Base-by-base conservation (phyloP, 2,888 invertebrate genomes). In the Cheilosia variabilis region DNA sequence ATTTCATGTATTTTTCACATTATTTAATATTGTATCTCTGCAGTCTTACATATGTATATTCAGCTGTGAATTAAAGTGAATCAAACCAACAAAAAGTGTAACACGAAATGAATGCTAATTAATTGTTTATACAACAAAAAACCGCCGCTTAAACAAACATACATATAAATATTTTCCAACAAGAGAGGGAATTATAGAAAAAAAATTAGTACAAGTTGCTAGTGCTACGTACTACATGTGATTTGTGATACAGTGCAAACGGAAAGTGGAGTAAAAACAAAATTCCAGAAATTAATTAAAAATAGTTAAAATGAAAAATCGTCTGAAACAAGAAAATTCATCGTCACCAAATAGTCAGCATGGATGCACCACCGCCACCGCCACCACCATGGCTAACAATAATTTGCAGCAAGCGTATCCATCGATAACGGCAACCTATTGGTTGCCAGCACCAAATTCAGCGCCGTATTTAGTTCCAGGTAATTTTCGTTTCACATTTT, bases 381-480 rank as follows among this genome's bases (percentile, higher is more conserved):
- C 73, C 31, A 68, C 43, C 22, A 89, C 88, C 89, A 90, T 34
- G 53, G 72, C 34, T 6, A 76, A 53, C 41, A 81, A 77, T 60
- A 68, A 58, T 53, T 52, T 87, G 31, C 81, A 87, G 41, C 76
- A 63, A 68, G 88, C 89, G 88, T 96, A 96, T 93, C 96, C 96
- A 91, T 94, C 96, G 89, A 96, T 96, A 94, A 95, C 95, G 93
- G 95, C 96, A 92, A 95, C 96, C 91, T 96, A 96, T 93, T 96
- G 96, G 96, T 95, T 96, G 90, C 96, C 96, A 88, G 95, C 96
- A 90, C 94, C 96, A 88, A 95, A 95, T 93, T 95, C 95, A 89
- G 95, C 95, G 91, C 96, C 96, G 90, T 96, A 96, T 93, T 95
- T 96, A 92, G 94, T 96, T 93, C 96, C 96, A 96, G 96, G 96